phyloP scores from a whole-genome alignment of 1,140 invertebrate species.

The Drosophila guanche region DNA sequence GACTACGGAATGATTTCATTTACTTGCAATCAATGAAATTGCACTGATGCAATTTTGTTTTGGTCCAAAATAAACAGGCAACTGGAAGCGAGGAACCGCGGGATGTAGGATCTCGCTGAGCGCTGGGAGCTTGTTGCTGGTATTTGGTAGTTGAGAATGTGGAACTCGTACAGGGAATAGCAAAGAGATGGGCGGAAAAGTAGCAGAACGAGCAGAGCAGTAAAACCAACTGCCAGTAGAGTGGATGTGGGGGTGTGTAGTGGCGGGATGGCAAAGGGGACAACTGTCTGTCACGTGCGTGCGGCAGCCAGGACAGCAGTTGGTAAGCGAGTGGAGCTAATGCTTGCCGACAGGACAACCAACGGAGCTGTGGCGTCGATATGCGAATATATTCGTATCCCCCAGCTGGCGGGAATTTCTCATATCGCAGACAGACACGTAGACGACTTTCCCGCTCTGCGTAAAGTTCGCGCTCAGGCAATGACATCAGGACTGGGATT shows the following conservation, averaged over 20 bases:
- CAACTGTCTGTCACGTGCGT: constrained; percentile 50
- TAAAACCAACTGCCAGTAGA: too few species aligned
- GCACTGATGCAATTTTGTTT: constrained; percentile 73
- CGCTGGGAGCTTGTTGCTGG: constrained; percentile 32
- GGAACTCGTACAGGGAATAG: background rate
- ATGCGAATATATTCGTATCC: background rate
- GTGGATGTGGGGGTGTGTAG: background rate
- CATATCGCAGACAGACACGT: constrained; percentile 60
- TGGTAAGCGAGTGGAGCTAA: constrained; percentile 21
- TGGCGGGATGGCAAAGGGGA: background rate
- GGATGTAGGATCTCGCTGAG: background rate
- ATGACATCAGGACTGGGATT: constrained; percentile 38
- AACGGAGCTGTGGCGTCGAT: background rate
- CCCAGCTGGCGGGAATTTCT: constrained; percentile 48
- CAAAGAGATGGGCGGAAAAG: constrained; percentile 5
- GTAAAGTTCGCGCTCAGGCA: constrained; percentile 43
- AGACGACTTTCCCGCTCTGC: constrained; percentile 19
- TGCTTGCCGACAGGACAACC: constrained; percentile 44
- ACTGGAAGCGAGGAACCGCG: constrained; percentile 13
- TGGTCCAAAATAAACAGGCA: constrained; percentile 63
- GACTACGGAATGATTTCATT: constrained; percentile 73
- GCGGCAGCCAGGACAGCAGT: constrained; percentile 37
- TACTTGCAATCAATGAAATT: constrained; percentile 82
- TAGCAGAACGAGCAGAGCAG: constrained; percentile 6
- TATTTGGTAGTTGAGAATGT: background rate